A percentile compares a stretch with the other conserved stretches of the same genome.
phyloP scores from a whole-genome alignment of 2,888 invertebrate species.

The Nowickia ferox region DNA sequence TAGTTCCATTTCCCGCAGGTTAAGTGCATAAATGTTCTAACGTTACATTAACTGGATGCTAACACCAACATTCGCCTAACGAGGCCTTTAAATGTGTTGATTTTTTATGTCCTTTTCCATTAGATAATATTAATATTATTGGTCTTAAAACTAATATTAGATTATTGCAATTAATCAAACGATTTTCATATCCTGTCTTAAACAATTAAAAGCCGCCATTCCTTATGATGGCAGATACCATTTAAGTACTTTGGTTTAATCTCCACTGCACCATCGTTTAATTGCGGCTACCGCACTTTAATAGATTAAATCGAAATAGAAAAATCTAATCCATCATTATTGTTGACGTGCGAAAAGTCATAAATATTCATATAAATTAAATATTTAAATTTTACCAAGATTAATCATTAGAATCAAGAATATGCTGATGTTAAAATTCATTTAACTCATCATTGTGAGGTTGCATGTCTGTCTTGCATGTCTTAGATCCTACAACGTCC shows the following conservation, averaged over 20 bases:
- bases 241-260: neutral
- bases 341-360: conserved; percentile 66
- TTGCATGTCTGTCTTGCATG: conserved; percentile 61
- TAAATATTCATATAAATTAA: conserved; percentile 58
- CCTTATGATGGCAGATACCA: neutral
- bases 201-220: neutral
- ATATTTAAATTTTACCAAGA: conserved; percentile 61
- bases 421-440: conserved; percentile 32
- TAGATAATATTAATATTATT: no score
- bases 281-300: conserved; percentile 24
- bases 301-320: conserved; percentile 1
- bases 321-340: conserved; percentile 61
- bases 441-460: conserved; percentile 65
- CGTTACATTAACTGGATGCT: no score
- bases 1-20: no score
- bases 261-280: conserved; percentile 22
- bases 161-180: conserved; percentile 18
- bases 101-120: no score
- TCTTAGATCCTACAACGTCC: neutral
- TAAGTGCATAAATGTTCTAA: no score
- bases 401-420: conserved; percentile 63
- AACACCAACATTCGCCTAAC: no score
- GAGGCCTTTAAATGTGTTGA: no score
- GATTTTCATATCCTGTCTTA: conserved; percentile 12
- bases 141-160: neutral